phyloP scores from a whole-genome alignment of 2,797 vertebrate genomes.

The Poliocrania exsul region DNA sequence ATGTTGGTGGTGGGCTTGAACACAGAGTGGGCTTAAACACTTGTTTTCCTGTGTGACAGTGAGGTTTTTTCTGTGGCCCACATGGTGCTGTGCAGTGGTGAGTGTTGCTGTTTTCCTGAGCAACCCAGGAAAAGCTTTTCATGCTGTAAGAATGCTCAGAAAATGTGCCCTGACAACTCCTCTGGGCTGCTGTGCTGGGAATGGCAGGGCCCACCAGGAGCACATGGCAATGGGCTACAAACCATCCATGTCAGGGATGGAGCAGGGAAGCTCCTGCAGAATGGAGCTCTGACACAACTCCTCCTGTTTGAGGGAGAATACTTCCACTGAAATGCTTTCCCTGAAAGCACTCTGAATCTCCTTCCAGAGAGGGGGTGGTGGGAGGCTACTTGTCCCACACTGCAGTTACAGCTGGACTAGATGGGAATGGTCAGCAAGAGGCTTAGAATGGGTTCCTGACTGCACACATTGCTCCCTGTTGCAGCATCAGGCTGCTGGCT shows the following conservation, averaged over 20 bases:
- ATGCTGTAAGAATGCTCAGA: not conserved
- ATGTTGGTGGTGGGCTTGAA: not conserved
- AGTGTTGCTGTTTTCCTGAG: rapidly evolving
- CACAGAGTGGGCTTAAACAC: not conserved
- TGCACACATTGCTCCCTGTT: not conserved
- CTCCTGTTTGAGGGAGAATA: too few species aligned
- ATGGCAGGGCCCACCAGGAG: not conserved
- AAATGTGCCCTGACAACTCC: not conserved
- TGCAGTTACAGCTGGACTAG: not conserved
- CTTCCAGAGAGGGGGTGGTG: not conserved
- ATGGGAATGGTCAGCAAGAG: not conserved
- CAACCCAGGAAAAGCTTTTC: not conserved
- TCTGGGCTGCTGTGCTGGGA: not conserved
- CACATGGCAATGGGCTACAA: not conserved
- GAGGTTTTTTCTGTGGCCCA: not conserved
- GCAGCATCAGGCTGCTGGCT: not conserved
- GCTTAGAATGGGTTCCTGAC: not conserved
- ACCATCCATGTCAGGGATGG: not conserved
- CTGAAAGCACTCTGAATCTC: not conserved
- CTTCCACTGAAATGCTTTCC: not conserved
- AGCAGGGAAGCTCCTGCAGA: not conserved
- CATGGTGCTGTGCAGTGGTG: not conserved
- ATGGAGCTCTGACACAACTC: not conserved
- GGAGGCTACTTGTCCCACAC: not conserved
- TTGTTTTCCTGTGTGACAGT: not conserved